Percentiles rank a stretch among this genome's conserved stretches.
These are phyloP conservation scores for Loxodonta africana DNA, from an alignment of 2,113 vertebrate species.

Conservation along the genomic window DNA sequence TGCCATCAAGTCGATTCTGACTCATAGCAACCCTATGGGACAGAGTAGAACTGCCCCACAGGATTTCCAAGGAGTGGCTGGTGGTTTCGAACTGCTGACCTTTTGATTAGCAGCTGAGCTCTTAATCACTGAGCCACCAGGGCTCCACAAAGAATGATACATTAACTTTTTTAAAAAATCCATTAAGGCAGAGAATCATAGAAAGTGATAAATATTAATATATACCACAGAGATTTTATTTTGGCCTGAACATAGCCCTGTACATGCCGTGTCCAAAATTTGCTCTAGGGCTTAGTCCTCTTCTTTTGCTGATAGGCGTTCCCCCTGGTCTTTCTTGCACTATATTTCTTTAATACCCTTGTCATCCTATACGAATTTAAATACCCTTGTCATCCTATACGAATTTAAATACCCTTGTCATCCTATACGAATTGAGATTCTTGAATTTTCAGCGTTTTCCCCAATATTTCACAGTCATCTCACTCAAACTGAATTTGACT, in stretches of 20 bases:
- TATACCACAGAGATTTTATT: not conserved
- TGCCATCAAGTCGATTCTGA: too few species aligned
- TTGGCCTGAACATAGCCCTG: not conserved
- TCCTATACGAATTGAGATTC: not conserved
- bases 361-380: not conserved
- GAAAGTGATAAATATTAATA: not conserved
- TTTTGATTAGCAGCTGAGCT: too few species aligned
- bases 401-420: not conserved
- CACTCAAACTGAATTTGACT: not conserved
- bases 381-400: not conserved
- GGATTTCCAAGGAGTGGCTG: too few species aligned
- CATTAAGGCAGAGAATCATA: not conserved
- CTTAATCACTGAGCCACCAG: too few species aligned
- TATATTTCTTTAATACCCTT: not conserved
- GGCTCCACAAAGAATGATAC: not conserved
- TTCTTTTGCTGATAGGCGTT: not conserved
- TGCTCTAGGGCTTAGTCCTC: not conserved
- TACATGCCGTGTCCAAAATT: not conserved
- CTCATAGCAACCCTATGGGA: too few species aligned
- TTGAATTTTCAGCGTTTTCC: not conserved
- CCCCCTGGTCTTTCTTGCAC: not conserved
- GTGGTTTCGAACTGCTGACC: too few species aligned
- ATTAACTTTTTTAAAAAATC: not conserved
- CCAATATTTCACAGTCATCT: not conserved
- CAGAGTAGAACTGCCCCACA: too few species aligned